A percentile compares a stretch with the other conserved stretches of the same genome.
Evolutionary conservation across 1,140 invertebrate species (phyloP).

Genomic region (Drosophila malerkotliana): DNA sequence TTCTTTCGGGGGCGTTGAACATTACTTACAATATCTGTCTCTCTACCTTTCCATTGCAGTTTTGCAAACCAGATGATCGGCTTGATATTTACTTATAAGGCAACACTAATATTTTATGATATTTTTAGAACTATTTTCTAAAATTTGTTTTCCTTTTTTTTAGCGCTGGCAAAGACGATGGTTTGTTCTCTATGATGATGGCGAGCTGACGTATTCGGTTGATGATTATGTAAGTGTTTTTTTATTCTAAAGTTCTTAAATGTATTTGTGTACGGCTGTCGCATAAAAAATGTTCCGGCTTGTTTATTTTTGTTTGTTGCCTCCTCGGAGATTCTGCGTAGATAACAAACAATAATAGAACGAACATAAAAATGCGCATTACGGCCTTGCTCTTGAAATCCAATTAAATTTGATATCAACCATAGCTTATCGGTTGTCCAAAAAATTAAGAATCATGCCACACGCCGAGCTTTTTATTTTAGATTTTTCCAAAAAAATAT

Average conservation of each 20-base stretch:
- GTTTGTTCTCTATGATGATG: slow-evolving; percentile 99
- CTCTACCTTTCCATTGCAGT: slow-evolving; percentile 3
- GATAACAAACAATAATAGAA: slow-evolving; percentile 9
- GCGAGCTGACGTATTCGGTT: slow-evolving; percentile 96
- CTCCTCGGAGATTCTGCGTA: not conserved
- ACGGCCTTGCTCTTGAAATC: slow-evolving; percentile 9
- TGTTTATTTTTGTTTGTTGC: not conserved
- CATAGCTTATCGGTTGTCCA: slow-evolving; percentile 20
- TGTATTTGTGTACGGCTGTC: not conserved
- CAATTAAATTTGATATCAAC: not conserved
- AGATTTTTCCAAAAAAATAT: not conserved
- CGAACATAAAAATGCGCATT: not conserved
- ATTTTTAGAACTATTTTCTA: slow-evolving; percentile 4
- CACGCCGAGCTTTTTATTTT: not conserved
- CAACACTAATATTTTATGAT: not conserved
- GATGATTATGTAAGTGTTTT: slow-evolving; percentile 96
- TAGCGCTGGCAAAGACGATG: slow-evolving; percentile 98
- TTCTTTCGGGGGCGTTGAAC: slow-evolving; percentile 67
- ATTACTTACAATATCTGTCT: slow-evolving; percentile 38
- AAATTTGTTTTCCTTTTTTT: slow-evolving; percentile 86
- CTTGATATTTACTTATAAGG: not conserved
- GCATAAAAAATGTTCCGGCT: not conserved
- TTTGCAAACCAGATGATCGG: slow-evolving; percentile 8
- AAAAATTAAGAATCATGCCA: not conserved
- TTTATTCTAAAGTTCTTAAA: not conserved